Evolutionary conservation across 1,140 invertebrate species (phyloP).

Genomic region (Parasteatoda tepidariorum): DNA sequence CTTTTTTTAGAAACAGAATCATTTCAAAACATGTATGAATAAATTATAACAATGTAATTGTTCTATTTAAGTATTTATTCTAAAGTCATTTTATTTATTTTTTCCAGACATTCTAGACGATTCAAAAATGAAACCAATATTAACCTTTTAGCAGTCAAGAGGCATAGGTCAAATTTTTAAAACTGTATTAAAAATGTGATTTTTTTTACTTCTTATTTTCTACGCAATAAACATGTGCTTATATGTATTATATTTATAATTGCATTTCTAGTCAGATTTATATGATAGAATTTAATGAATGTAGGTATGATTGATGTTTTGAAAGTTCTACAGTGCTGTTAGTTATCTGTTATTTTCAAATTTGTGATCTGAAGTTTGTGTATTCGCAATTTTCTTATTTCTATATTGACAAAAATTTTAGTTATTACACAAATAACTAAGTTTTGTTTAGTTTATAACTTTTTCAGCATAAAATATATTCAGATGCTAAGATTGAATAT

Average conservation of each 20-base stretch:
- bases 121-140: slow-evolving; percentile 35
- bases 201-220: slow-evolving; percentile 34
- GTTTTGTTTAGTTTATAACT: too few species aligned
- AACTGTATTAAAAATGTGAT: slow-evolving; percentile 13
- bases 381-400: too few species aligned
- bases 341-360: not conserved
- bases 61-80: not conserved
- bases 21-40: too few species aligned
- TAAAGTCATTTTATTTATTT: not conserved
- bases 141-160: slow-evolving; percentile 37
- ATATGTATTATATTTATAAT: slow-evolving; percentile 48
- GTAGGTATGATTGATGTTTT: not conserved
- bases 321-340: not conserved
- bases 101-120: slow-evolving; percentile 41
- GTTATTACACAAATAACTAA: too few species aligned
- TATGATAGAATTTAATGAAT: not conserved
- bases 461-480: too few species aligned
- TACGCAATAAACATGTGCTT: slow-evolving; percentile 52
- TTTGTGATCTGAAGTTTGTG: too few species aligned
- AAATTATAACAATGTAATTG: too few species aligned
- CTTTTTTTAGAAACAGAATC: too few species aligned
- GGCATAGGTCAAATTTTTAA: slow-evolving; percentile 1
- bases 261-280: slow-evolving; percentile 40
- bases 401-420: too few species aligned
- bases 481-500: too few species aligned